Evolutionary conservation across 2,113 vertebrate species (phyloP).

Genomic region (Podarcis cretensis): DNA sequence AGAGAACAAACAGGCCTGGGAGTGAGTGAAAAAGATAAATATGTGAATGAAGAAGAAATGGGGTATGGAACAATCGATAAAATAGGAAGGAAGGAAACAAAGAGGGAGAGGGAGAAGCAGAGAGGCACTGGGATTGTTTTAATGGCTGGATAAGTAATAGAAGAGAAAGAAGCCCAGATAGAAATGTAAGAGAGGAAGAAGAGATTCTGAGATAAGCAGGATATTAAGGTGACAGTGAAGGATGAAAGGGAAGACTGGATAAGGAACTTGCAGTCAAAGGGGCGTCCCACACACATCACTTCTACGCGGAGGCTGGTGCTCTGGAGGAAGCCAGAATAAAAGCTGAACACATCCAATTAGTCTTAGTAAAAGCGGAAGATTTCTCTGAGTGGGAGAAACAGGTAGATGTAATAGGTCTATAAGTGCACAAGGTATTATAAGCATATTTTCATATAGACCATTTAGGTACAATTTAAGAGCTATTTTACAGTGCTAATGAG

Average conservation of each 20-base stretch:
- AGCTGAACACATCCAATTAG: neutral
- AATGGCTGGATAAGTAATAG: neutral
- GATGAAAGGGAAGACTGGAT: conserved; percentile 6
- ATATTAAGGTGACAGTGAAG: conserved; percentile 28
- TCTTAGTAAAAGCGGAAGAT: conserved; percentile 24
- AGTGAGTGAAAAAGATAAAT: conserved; percentile 15
- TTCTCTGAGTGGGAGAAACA: conserved; percentile 16
- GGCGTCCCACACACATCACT: conserved; percentile 26
- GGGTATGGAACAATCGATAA: neutral
- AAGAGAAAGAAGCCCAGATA: neutral
- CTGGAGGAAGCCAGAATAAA: conserved; percentile 28
- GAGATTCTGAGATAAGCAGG: conserved; percentile 28
- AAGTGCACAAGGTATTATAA: neutral
- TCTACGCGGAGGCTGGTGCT: neutral
- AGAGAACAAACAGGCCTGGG: conserved; percentile 10
- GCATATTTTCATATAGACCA: conserved; percentile 6
- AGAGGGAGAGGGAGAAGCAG: neutral
- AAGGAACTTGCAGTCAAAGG: conserved; percentile 7
- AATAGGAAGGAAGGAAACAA: neutral
- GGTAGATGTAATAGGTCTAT: neutral
- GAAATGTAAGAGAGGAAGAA: conserved; percentile 29
- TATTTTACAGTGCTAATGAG: neutral
- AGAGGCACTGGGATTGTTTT: neutral
- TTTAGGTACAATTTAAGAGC: neutral
- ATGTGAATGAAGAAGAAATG: conserved; percentile 15